Evolutionary conservation across 2,888 invertebrate species (phyloP).

Genomic region (Callimorpha dominula): DNA sequence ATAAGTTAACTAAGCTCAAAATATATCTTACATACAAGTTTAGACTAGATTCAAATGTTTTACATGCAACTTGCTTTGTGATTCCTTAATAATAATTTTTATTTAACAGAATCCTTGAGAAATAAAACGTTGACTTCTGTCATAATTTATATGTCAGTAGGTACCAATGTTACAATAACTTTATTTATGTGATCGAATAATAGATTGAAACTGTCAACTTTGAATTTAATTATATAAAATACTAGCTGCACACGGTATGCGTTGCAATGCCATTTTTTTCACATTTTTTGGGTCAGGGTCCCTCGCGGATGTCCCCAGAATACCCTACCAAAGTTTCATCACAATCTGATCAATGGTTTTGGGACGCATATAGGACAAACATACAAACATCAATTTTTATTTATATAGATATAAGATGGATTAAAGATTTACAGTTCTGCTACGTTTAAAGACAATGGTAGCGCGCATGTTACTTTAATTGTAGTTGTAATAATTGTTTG

Average conservation of each 20-base stretch:
- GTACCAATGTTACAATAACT: neutral
- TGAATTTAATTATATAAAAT: neutral
- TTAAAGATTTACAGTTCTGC: too few species aligned
- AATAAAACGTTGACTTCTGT: neutral
- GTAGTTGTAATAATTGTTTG: neutral
- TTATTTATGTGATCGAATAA: neutral
- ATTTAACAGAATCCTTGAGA: neutral
- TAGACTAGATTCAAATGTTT: neutral
- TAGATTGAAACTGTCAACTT: neutral
- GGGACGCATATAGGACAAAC: too few species aligned
- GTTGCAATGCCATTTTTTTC: too few species aligned
- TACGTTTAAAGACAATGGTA: constrained; percentile 4
- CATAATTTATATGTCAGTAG: neutral
- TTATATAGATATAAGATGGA: too few species aligned
- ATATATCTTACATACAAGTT: neutral
- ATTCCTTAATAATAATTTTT: neutral
- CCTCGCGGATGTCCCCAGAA: too few species aligned
- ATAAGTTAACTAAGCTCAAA: neutral
- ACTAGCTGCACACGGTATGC: neutral
- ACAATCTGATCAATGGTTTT: too few species aligned
- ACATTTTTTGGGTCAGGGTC: too few species aligned
- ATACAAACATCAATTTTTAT: too few species aligned
- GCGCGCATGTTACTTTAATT: constrained; percentile 1
- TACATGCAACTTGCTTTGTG: neutral
- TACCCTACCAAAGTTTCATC: too few species aligned